Conservation (phyloP, 2,888 invertebrate species). For the Nebria brevicollis region DNA sequence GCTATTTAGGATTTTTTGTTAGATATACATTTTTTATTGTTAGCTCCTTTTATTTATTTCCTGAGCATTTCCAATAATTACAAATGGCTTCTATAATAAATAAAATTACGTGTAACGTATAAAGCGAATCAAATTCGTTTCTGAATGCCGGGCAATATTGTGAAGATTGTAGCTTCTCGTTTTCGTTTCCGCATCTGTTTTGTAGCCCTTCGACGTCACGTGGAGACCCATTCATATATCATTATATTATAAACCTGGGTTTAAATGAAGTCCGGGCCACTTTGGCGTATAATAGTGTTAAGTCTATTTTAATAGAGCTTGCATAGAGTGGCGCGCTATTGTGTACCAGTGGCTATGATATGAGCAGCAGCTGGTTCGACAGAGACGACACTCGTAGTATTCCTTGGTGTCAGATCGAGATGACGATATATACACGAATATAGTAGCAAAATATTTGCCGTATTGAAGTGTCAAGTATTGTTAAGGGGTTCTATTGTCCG, state of each 20-base stretch:
- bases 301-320: constrained; percentile 63
- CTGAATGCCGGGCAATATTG: not conserved
- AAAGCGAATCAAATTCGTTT: not conserved
- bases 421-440: constrained; percentile 53
- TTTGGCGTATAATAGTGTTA: constrained; percentile 59
- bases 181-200: not conserved
- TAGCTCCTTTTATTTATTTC: too few species aligned
- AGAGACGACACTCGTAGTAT: constrained; percentile 51
- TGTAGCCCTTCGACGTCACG: not conserved
- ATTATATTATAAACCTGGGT: constrained; percentile 57
- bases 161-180: not conserved
- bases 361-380: constrained; percentile 60
- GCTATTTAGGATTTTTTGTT: too few species aligned
- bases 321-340: constrained; percentile 58
- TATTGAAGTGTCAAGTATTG: constrained; percentile 64
- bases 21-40: too few species aligned
- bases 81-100: too few species aligned
- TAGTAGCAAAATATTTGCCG: constrained; percentile 63
- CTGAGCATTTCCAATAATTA: too few species aligned
- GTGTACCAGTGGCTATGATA: constrained; percentile 56
- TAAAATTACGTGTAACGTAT: too few species aligned
- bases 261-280: constrained; percentile 62
- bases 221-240: constrained; percentile 55
- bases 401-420: constrained; percentile 50
- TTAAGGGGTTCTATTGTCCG: constrained; percentile 58